Conservation (phyloP, 2,113 vertebrate species). For the Arothron firmamentum region DNA sequence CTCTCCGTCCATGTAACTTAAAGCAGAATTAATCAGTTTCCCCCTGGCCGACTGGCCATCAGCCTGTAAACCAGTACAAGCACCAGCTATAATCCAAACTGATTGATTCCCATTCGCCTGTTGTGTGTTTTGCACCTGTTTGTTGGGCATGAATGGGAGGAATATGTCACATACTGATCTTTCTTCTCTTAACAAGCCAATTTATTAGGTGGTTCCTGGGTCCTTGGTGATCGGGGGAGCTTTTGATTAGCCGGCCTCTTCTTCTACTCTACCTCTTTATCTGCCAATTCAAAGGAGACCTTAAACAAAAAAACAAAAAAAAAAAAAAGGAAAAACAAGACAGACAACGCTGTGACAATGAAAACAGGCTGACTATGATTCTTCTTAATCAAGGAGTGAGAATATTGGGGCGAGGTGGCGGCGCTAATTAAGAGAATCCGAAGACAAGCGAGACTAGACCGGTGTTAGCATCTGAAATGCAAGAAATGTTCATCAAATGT, state of each 20-base stretch:
- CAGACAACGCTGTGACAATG: slow-evolving; percentile 71
- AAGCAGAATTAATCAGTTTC: slow-evolving; percentile 39
- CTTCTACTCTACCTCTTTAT: slow-evolving; percentile 74
- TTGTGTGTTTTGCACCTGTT: slow-evolving; percentile 58
- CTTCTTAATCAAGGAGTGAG: slow-evolving; percentile 79
- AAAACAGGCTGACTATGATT: slow-evolving; percentile 75
- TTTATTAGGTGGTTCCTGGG: slow-evolving; percentile 64
- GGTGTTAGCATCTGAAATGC: slow-evolving; percentile 50
- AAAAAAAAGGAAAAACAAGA: slow-evolving; percentile 36
- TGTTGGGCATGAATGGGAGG: slow-evolving; percentile 48
- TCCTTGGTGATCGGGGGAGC: slow-evolving; percentile 49
- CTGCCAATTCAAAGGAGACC: slow-evolving; percentile 87
- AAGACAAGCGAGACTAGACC: slow-evolving; percentile 33
- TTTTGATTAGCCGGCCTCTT: slow-evolving; percentile 65
- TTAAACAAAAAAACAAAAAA: slow-evolving; percentile 72
- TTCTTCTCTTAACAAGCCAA: slow-evolving; percentile 66
- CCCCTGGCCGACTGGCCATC: slow-evolving; percentile 16
- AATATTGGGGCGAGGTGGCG: slow-evolving; percentile 63
- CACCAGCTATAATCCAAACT: slow-evolving; percentile 43
- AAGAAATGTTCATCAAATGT: slow-evolving; percentile 75
- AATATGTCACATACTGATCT: slow-evolving; percentile 60
- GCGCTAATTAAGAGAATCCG: slow-evolving; percentile 77
- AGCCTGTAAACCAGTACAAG: slow-evolving; percentile 40
- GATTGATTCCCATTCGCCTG: slow-evolving; percentile 53
- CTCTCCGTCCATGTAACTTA: slow-evolving; percentile 22